Evolutionary conservation across 2,888 invertebrate species (phyloP).

Genomic region (Rhabditoides inermis): DNA sequence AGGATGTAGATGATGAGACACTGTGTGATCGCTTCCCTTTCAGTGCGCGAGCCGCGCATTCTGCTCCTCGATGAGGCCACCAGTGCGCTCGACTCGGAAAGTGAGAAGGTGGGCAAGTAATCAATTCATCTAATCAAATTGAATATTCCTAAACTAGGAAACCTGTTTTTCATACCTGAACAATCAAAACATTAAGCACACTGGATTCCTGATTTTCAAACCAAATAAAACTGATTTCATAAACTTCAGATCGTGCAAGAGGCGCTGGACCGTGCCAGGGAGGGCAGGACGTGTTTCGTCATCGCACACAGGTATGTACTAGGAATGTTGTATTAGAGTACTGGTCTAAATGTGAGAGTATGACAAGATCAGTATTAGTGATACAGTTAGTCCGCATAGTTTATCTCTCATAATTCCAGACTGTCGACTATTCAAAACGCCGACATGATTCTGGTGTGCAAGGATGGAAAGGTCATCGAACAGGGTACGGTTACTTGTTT

Average conservation of each 20-base stretch:
- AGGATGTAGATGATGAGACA: too few species aligned
- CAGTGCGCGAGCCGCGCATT: conserved; percentile 37
- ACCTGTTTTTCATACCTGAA: too few species aligned
- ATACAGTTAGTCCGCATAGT: too few species aligned
- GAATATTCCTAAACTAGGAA: not conserved
- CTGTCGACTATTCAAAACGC: conserved; percentile 71
- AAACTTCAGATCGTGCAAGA: conserved; percentile 71
- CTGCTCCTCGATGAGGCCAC: conserved; percentile 51
- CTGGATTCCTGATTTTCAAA: too few species aligned
- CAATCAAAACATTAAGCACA: too few species aligned
- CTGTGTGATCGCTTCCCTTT: too few species aligned
- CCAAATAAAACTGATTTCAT: conserved; percentile 1
- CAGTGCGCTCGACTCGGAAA: conserved; percentile 50
- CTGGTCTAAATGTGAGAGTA: too few species aligned
- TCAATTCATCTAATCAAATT: conserved; percentile 14
- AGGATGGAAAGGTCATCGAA: conserved; percentile 37
- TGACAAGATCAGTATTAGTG: too few species aligned
- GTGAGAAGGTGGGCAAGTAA: conserved; percentile 54
- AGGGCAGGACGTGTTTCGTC: conserved; percentile 70
- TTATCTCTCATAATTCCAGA: too few species aligned
- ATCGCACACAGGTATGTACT: conserved; percentile 73
- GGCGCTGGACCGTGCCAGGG: conserved; percentile 72
- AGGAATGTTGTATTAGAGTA: not conserved
- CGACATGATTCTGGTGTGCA: conserved; percentile 59
- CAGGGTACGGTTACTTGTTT: conserved; percentile 36